Conservation (phyloP, 1,140 invertebrate genomes). For the Drosophila ananassae region DNA sequence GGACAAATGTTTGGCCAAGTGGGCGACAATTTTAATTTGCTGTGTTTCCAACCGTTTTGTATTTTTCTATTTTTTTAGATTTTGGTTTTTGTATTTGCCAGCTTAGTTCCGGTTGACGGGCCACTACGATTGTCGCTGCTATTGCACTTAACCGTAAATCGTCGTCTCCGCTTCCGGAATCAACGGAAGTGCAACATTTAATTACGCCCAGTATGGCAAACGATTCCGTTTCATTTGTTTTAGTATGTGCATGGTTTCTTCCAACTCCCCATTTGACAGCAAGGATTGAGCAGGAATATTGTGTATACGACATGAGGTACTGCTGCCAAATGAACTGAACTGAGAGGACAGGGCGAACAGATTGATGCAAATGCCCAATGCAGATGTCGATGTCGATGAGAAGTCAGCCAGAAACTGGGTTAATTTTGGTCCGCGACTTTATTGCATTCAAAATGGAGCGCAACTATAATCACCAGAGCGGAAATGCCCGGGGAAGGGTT, state of each 20-base stretch:
- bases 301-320: slow-evolving; percentile 45
- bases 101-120: slow-evolving; percentile 38
- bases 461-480: slow-evolving; percentile 44
- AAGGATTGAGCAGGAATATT: slow-evolving; percentile 30
- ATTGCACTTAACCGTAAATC: slow-evolving; percentile 50
- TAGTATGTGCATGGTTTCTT: slow-evolving; percentile 11
- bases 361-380: slow-evolving; percentile 42
- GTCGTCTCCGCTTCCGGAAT: slow-evolving; percentile 47
- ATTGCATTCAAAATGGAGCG: slow-evolving; percentile 56
- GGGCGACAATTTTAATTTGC: slow-evolving; percentile 71
- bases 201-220: slow-evolving; percentile 54
- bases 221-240: slow-evolving; percentile 45
- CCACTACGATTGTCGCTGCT: slow-evolving; percentile 20
- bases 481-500: slow-evolving; percentile 12
- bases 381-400: slow-evolving; percentile 31
- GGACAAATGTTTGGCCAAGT: slow-evolving; percentile 74
- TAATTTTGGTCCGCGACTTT: slow-evolving; percentile 62
- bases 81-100: slow-evolving; percentile 8
- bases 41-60: slow-evolving; percentile 39
- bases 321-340: slow-evolving; percentile 19
- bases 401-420: slow-evolving; percentile 62
- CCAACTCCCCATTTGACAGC: background rate
- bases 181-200: slow-evolving; percentile 56
- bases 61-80: slow-evolving; percentile 6
- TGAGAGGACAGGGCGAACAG: slow-evolving; percentile 39